Percentiles rank a stretch among this genome's conserved stretches.
These are phyloP conservation scores for Drosophila suzukii DNA, from an alignment of 1,140 invertebrate species.

Conservation along the genomic window DNA sequence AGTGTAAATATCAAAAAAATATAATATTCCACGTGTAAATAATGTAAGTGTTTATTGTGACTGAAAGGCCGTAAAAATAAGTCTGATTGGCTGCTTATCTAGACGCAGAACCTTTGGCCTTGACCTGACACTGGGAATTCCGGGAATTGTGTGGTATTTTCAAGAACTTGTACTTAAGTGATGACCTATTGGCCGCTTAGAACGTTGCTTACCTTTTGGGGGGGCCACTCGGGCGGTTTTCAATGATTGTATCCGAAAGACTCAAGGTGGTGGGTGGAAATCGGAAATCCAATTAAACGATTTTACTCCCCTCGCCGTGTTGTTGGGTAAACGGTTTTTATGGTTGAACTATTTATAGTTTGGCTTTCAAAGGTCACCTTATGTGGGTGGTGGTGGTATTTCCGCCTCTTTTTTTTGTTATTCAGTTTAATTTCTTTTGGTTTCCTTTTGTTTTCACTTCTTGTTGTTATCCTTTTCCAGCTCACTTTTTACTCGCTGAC, in stretches of 20 bases:
- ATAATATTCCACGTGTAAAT: not conserved
- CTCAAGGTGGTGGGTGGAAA: conserved; percentile 48
- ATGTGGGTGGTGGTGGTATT: conserved; percentile 18
- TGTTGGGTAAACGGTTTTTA: conserved; percentile 20
- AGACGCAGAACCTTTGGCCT: not conserved
- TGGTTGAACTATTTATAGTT: conserved; percentile 55
- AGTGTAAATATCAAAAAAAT: not conserved
- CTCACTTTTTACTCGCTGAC: conserved; percentile 31
- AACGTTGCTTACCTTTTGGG: conserved; percentile 53
- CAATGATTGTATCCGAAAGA: conserved; percentile 48
- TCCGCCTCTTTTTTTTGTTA: conserved; percentile 8
- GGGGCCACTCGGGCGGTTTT: conserved; percentile 22
- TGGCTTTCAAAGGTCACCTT: conserved; percentile 50
- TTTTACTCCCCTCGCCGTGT: conserved; percentile 19
- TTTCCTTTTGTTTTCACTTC: conserved; percentile 58
- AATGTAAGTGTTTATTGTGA: not conserved
- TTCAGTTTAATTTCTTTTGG: conserved; percentile 45
- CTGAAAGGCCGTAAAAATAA: not conserved
- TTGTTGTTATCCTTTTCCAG: conserved; percentile 49
- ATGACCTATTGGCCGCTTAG: not conserved
- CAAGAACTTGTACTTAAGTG: not conserved
- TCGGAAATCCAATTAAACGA: conserved; percentile 76
- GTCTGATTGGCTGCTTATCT: conserved; percentile 2
- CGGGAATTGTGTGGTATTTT: not conserved
- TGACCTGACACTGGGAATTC: conserved; percentile 18